These are phyloP conservation scores for Cyphomyrmex costatus DNA, from an alignment of 1,140 invertebrate species.

Conservation along the genomic window DNA sequence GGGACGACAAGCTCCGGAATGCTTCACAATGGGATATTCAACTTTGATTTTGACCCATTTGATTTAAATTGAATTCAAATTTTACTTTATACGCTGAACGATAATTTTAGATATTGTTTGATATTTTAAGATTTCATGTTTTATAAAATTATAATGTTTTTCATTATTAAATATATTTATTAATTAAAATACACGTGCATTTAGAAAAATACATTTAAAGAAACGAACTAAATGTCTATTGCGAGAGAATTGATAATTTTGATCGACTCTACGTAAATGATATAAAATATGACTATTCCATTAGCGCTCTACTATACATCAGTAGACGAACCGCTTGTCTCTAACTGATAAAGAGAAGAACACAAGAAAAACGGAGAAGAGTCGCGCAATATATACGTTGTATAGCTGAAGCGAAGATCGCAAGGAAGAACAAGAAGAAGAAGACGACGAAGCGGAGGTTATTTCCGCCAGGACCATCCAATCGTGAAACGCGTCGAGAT, in stretches of 20 bases:
- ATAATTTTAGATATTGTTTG: neutral
- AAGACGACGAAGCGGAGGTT: slow-evolving; percentile 15
- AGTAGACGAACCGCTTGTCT: neutral
- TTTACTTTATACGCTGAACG: neutral
- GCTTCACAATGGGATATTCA: too few relatives aligned
- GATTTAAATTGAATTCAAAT: neutral
- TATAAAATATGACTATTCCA: neutral
- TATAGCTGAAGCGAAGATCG: slow-evolving; percentile 22
- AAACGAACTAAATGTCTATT: neutral
- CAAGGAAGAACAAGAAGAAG: neutral
- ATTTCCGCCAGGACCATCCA: slow-evolving; percentile 61
- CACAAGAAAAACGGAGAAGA: slow-evolving; percentile 40
- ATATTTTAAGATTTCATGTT: neutral
- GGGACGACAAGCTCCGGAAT: neutral
- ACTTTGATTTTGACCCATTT: neutral
- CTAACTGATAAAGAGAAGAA: slow-evolving; percentile 39
- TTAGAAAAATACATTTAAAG: neutral
- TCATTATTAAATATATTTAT: neutral
- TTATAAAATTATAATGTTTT: neutral
- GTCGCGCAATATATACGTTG: slow-evolving; percentile 24
- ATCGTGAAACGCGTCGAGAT: slow-evolving; percentile 64
- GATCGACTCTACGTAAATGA: neutral
- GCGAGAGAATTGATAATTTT: neutral
- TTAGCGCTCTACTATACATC: slow-evolving; percentile 7
- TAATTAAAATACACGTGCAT: neutral